Base-by-base conservation (phyloP, 2,888 invertebrate genomes). In the Lordiphosa andalusiaca region DNA sequence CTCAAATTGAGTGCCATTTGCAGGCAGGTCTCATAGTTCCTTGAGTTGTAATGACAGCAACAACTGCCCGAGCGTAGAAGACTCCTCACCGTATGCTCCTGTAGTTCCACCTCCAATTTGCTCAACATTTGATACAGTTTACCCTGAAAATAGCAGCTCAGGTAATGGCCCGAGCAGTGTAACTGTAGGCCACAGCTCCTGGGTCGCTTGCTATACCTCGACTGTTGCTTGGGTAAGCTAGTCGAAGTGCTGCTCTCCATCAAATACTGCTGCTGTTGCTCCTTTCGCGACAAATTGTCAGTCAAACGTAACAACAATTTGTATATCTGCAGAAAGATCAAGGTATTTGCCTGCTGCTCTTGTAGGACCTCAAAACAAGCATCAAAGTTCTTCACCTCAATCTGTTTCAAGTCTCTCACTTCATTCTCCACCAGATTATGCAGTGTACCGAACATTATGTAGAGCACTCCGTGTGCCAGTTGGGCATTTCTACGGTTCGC, bases 111-210 rank as follows among this genome's bases (percentile, higher is more conserved):
- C 5, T 70, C 58, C 3, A 88, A 59, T 0, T 69, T 54, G 12
- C 84, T 76, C 54, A 88, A 37, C 33, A 88, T 67, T 16, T 78
- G 77, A 4, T 89, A 73, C 0, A 90, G 67, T 23, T 87, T 77
- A 33, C 86, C 84, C 66, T 89, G 89, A 50, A 89, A 86, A 35
- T 83, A 85, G 37, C 89, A 89, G 25, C 86, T 83, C 2, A 88
- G 58, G 3, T 75, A 80, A 6, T 58, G 33, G 51, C 67, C 63
- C 6, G 61, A 54, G 54, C 86, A 87, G 48, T 88, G 87, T 6
- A 84, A 39, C 56, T 86, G 88, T 3, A 30, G 0, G 10, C 67
- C 76, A 9, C 69, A 64, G 3, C 77, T 30, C 7, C 30, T 7
- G 7, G 30, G 65, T 55, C 46, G 71, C 46, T 54, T 54, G 36